Conservation (phyloP, 92 coral and sea anemone species). For the Hydrozoanthus gracilis region DNA sequence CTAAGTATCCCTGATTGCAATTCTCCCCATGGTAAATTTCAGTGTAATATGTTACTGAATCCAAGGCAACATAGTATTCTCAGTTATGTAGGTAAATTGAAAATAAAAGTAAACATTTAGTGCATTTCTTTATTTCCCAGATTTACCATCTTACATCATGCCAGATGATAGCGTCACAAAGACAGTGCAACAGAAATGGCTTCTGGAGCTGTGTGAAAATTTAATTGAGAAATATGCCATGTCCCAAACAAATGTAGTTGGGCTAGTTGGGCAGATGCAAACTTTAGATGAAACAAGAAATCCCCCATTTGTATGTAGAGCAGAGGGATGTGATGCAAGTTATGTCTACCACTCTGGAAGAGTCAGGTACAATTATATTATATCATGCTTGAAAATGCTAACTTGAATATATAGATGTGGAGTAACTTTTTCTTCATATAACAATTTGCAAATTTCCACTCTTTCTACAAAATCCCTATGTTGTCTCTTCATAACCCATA, state of each 20-base stretch:
- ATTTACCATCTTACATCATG: constrained; percentile 31
- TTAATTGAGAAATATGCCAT: constrained; percentile 24
- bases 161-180: constrained; percentile 31
- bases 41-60: too few relatives aligned
- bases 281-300: not conserved
- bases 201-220: constrained; percentile 34
- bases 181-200: constrained; percentile 26
- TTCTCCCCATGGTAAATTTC: too few relatives aligned
- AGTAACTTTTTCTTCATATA: not conserved
- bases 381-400: not conserved
- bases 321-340: not conserved
- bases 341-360: constrained; percentile 21
- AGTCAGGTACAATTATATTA: constrained; percentile 25
- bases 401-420: not conserved
- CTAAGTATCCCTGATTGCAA: too few relatives aligned
- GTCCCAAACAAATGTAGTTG: constrained; percentile 15
- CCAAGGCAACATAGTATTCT: too few relatives aligned
- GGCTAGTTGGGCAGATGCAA: constrained; percentile 28
- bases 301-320: not conserved
- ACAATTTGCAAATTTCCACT: constrained; percentile 4
- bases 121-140: constrained; percentile 11
- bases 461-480: not conserved
- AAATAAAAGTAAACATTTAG: too few relatives aligned
- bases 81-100: too few relatives aligned
- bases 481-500: not conserved